phyloP scores from a whole-genome alignment of 2,888 invertebrate genomes.

The Lithophane ornitopus region DNA sequence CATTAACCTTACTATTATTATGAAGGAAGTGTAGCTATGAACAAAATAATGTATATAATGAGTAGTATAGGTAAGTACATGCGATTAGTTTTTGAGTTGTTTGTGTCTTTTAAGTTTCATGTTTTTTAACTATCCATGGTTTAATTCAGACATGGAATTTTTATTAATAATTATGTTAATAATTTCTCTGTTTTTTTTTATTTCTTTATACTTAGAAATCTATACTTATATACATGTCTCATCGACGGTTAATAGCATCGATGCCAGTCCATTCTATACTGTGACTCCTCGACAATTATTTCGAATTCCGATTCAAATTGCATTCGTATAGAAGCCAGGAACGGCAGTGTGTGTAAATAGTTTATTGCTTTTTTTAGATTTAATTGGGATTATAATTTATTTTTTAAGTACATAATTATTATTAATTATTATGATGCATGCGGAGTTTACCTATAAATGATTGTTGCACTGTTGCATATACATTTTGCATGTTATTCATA shows the following conservation, averaged over 20 bases:
- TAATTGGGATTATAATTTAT: too few species aligned
- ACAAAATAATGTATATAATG: neutral
- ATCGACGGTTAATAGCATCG: neutral
- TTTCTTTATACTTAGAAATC: neutral
- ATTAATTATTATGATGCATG: too few species aligned
- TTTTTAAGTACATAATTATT: neutral
- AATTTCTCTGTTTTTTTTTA: neutral
- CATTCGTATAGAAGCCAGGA: neutral
- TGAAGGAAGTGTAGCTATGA: neutral
- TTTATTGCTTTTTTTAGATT: neutral
- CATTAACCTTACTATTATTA: neutral
- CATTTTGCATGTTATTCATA: too few species aligned
- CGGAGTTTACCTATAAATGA: too few species aligned
- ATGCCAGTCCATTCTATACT: neutral
- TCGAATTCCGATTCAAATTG: conserved; percentile 32
- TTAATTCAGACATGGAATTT: neutral
- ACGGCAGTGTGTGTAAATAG: too few species aligned
- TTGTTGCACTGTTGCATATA: too few species aligned
- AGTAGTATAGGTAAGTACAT: fast-evolving
- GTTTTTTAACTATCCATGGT: neutral
- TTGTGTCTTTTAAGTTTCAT: neutral
- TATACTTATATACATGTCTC: neutral
- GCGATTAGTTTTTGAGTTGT: neutral
- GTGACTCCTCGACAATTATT: conserved; percentile 8
- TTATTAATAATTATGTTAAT: too few species aligned